Conservation (phyloP, 2,113 vertebrate species). For the Ptyas mucosa region DNA sequence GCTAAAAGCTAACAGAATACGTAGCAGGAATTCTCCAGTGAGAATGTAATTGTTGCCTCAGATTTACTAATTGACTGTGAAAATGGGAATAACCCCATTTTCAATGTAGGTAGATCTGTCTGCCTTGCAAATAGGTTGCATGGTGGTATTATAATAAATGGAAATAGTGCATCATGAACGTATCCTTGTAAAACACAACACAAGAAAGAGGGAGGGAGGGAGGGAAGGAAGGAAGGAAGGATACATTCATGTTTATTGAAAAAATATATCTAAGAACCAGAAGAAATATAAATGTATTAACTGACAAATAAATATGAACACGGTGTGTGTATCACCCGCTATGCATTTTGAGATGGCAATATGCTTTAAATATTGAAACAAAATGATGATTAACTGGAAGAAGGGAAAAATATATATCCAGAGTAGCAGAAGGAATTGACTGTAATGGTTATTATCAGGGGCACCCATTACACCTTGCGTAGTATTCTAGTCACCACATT, state of each 20-base stretch:
- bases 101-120: neutral
- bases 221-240: accelerated
- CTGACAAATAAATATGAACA: neutral
- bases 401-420: neutral
- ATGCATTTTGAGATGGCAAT: neutral
- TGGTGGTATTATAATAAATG: neutral
- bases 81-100: neutral
- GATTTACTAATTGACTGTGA: neutral
- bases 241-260: neutral
- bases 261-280: neutral
- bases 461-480: neutral
- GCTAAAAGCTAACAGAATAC: neutral
- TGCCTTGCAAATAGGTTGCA: neutral
- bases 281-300: neutral
- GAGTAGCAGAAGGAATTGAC: neutral
- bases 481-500: neutral
- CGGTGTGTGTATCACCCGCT: neutral
- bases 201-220: neutral
- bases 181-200: neutral
- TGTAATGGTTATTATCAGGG: neutral
- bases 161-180: neutral
- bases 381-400: neutral
- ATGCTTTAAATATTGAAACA: neutral
- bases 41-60: neutral
- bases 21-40: neutral